Evolutionary conservation across 1,140 invertebrate species (phyloP).

Genomic region (Bradynema listronoti): DNA sequence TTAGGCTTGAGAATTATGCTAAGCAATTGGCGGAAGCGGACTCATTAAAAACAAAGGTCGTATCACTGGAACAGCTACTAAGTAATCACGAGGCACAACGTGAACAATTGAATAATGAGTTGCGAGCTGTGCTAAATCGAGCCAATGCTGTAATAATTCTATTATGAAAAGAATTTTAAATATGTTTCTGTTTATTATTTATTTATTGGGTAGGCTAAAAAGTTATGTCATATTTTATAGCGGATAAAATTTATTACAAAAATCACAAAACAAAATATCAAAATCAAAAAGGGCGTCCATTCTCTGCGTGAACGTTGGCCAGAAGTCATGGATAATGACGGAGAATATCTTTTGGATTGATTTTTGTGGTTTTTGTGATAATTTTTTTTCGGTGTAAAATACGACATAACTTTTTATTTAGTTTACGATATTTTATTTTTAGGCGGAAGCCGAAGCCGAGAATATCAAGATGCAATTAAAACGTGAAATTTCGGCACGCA

Average conservation of each 20-base stretch:
- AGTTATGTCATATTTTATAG: too few species aligned
- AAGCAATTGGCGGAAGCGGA: constrained; percentile 25
- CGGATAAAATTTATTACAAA: too few species aligned
- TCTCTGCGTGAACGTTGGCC: too few species aligned
- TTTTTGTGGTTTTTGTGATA: too few species aligned
- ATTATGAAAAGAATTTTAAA: too few species aligned
- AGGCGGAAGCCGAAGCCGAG: constrained; percentile 4
- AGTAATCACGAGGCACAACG: constrained; percentile 12
- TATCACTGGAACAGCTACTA: constrained; percentile 23
- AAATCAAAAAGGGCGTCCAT: too few species aligned
- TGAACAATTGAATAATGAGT: constrained; percentile 10
- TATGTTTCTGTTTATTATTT: too few species aligned
- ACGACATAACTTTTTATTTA: constrained; percentile 5
- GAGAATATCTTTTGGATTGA: too few species aligned
- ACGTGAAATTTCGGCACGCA: not conserved
- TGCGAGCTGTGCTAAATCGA: constrained; percentile 15
- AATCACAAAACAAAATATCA: too few species aligned
- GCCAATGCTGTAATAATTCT: constrained; percentile 21
- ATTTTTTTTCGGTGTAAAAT: not conserved
- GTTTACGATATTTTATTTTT: not conserved
- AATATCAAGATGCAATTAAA: constrained; percentile 2
- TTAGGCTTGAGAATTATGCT: constrained; percentile 15
- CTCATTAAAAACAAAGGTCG: constrained; percentile 12
- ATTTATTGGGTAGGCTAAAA: not conserved
- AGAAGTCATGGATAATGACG: too few species aligned